A percentile compares a stretch with the other conserved stretches of the same genome.
Conservation (phyloP, 2,797 vertebrate genomes). For the Coreius guichenoti region DNA sequence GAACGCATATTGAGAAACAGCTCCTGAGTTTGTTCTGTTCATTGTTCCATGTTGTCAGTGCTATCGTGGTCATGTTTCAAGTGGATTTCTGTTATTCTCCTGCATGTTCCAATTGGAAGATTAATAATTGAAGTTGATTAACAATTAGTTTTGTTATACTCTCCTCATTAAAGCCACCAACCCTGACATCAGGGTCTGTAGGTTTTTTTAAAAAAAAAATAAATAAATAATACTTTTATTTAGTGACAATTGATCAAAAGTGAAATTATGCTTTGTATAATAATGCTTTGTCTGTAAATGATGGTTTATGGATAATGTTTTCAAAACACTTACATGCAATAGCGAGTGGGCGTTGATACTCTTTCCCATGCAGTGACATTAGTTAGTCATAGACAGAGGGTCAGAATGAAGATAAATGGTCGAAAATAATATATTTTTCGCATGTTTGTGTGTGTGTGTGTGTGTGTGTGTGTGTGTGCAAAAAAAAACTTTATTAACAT, state of each 20-base stretch:
- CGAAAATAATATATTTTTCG: background rate
- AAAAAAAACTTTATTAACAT: background rate
- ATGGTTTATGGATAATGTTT: background rate
- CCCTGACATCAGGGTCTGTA: background rate
- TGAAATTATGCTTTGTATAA: background rate
- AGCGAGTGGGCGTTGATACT: background rate
- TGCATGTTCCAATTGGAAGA: background rate
- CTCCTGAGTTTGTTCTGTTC: background rate
- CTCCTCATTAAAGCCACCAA: background rate
- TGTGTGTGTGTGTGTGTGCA: too few species aligned
- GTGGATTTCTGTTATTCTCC: background rate
- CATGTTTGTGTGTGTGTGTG: background rate
- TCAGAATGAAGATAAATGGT: background rate
- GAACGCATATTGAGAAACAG: too few species aligned
- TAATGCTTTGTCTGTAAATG: background rate
- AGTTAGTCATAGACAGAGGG: background rate
- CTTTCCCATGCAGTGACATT: background rate
- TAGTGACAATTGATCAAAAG: background rate
- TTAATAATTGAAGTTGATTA: background rate
- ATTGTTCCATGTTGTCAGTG: background rate
- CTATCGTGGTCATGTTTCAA: background rate
- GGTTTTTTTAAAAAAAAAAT: background rate
- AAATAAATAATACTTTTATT: background rate
- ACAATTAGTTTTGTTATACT: background rate
- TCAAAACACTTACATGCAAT: background rate